phyloP scores from a whole-genome alignment of 2,113 vertebrate species.

The Malurus melanocephalus region DNA sequence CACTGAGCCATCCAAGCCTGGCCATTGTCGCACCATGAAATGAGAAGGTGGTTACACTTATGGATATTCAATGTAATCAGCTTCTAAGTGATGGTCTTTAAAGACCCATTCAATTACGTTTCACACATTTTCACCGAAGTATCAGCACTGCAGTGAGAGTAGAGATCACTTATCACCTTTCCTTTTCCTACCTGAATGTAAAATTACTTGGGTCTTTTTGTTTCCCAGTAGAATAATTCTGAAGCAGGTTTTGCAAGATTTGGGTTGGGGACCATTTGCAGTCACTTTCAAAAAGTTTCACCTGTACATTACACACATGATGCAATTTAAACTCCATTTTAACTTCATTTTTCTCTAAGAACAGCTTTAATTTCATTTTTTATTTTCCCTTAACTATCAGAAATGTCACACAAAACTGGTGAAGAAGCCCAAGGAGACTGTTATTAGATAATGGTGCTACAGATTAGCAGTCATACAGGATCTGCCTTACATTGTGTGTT shows the following conservation, averaged over 20 bases:
- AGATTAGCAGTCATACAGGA: not conserved
- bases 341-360: not conserved
- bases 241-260: not conserved
- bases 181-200: not conserved
- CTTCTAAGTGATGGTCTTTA: not conserved
- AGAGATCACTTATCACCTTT: constrained; percentile 3
- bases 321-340: constrained; percentile 29
- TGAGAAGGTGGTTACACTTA: not conserved
- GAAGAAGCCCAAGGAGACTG: constrained; percentile 20
- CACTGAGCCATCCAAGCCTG: not conserved
- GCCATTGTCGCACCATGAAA: not conserved
- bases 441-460: not conserved
- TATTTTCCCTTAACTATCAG: constrained; percentile 36
- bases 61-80: not conserved
- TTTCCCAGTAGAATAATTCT: not conserved
- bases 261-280: not conserved
- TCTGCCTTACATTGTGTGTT: not conserved
- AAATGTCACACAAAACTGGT: constrained; percentile 9
- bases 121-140: not conserved
- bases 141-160: not conserved
- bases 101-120: constrained; percentile 12
- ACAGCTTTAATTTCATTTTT: not conserved
- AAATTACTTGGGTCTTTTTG: not conserved
- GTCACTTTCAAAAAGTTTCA: constrained; percentile 25
- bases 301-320: not conserved